Evolutionary conservation across 2,797 vertebrate genomes (phyloP), one percentile per base, ranked within the genome.

Genomic region (Coracias cyanogaster): DNA sequence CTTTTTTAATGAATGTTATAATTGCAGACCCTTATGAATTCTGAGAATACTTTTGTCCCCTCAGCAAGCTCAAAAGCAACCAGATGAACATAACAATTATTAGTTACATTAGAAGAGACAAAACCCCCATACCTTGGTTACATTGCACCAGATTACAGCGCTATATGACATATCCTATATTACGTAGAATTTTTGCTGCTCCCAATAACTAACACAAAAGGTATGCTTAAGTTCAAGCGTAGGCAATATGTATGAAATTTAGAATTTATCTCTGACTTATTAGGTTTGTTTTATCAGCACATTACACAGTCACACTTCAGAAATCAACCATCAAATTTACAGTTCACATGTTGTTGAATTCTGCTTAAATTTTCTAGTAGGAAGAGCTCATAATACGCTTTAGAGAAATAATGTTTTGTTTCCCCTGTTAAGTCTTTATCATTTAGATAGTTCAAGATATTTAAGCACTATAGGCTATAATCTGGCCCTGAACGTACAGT

Each of bases 1-100:
- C 82, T 97, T 93, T 89, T 97, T 96, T 97, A 96, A 93, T 96
- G 90, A 97, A 96, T 62, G 86, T 93, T 92, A 96, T 97, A 96
- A 96, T 97, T 97, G 71, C 77, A 90, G 86, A 60, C 65, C 81
- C 72, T 96, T 94, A 86, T 83, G 96, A 95, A 95, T 90, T 54
- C 86, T 93, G 82, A 93, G 96, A 94, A 90, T 43, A 95, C 74
- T 52, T 79, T 43, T 96, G 64, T 60, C 86, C 90, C 92, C 96
- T 96, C 96, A 95, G 82, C 60, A 95, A 89, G 6, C 90, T 93
- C 94, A 95, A 94, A 96, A 95, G 82, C 69, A 97, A 96, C 96
- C 55, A 93, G 80, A 88, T 31, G 22, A 85, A 52, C 57, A 18
- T 19, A 61, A 66, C 78, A 51, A 31, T 86, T 94, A 78, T 28